phyloP scores from a whole-genome alignment of 2,888 invertebrate species.

The Anthrax anthrax region DNA sequence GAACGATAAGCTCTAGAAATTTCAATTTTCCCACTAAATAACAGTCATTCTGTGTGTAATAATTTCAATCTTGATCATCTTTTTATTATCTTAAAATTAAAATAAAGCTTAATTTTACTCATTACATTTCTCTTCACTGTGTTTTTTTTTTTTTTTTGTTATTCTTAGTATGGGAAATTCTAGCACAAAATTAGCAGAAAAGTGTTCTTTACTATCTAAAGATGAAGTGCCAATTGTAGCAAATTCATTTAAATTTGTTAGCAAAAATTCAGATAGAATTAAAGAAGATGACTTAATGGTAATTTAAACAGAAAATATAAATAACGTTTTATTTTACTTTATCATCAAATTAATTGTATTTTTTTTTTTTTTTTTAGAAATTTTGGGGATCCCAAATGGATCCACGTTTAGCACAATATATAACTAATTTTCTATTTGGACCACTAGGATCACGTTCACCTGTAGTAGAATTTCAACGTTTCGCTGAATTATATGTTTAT shows the following conservation, averaged over 20 bases:
- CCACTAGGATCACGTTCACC: constrained; percentile 37
- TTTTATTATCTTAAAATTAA: too few species aligned
- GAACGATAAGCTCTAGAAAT: too few species aligned
- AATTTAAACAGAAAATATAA: constrained; percentile 11
- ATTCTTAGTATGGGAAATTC: constrained; percentile 51
- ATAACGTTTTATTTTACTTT: background rate
- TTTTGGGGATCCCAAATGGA: constrained; percentile 56
- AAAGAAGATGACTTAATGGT: constrained; percentile 53
- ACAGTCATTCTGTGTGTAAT: too few species aligned
- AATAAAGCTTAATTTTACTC: too few species aligned
- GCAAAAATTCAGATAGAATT: constrained; percentile 48
- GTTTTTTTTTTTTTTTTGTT: too few species aligned
- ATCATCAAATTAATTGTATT: background rate
- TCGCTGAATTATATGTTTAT: constrained; percentile 53
- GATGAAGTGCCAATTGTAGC: constrained; percentile 50
- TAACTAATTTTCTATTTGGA: constrained; percentile 52
- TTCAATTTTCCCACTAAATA: too few species aligned
- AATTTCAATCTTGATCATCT: too few species aligned
- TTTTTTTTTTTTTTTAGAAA: constrained; percentile 38
- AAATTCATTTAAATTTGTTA: constrained; percentile 45
- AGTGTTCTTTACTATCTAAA: constrained; percentile 47
- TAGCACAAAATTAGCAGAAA: constrained; percentile 49
- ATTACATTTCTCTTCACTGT: too few species aligned
- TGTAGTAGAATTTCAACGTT: constrained; percentile 46
- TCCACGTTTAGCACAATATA: constrained; percentile 48